Conservation (phyloP, 2,888 invertebrate species). For the Apamea anceps region DNA sequence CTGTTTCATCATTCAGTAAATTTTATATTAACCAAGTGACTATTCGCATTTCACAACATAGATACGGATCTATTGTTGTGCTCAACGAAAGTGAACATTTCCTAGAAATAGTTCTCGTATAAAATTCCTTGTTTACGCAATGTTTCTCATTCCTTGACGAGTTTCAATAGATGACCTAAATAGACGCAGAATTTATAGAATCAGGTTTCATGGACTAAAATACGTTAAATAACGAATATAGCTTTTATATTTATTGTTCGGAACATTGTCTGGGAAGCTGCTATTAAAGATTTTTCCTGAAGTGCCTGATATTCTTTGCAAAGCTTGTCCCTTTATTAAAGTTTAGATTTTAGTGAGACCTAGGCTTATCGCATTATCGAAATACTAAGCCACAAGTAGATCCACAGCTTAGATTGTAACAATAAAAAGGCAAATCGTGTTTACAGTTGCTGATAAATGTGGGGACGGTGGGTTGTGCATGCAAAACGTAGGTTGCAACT, state of each 20-base stretch:
- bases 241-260: constrained; percentile 26
- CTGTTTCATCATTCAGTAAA: constrained; percentile 76
- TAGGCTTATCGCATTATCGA: not conserved
- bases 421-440: constrained; percentile 55
- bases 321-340: not conserved
- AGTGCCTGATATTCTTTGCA: not conserved
- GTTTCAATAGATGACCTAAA: constrained; percentile 59
- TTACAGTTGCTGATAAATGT: constrained; percentile 57
- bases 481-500: constrained; percentile 81
- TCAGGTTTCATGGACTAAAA: constrained; percentile 15
- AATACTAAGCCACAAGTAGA: constrained; percentile 11
- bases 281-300: constrained; percentile 3
- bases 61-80: constrained; percentile 60
- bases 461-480: constrained; percentile 59
- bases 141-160: constrained; percentile 54
- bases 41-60: constrained; percentile 50
- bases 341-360: not conserved
- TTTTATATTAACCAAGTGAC: constrained; percentile 72
- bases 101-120: constrained; percentile 59
- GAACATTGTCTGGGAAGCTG: not conserved
- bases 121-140: constrained; percentile 60
- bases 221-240: constrained; percentile 6
- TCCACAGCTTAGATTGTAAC: constrained; percentile 25
- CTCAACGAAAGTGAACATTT: constrained; percentile 57
- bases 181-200: constrained; percentile 49